Evolutionary conservation across 2,888 invertebrate species (phyloP).

Genomic region (Troglohyphantes excavatus): DNA sequence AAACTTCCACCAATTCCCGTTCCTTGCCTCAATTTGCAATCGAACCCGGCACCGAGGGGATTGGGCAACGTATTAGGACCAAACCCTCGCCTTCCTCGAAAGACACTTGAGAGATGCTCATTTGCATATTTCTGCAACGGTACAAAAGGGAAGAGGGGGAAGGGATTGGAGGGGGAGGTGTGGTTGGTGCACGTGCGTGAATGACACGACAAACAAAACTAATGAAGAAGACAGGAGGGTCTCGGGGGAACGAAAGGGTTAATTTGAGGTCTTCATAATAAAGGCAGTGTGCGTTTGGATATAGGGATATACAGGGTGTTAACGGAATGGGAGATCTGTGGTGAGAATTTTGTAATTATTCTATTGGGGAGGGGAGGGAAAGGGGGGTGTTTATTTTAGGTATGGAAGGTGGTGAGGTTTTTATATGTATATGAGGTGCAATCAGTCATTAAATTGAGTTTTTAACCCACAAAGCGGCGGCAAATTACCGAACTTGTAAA

Average conservation of each 20-base stretch:
- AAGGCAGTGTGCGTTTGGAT: not conserved
- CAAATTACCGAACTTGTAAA: too few species aligned
- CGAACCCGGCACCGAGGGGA: constrained; percentile 18
- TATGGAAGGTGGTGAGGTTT: not conserved
- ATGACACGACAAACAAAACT: constrained; percentile 65
- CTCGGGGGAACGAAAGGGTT: constrained; percentile 38
- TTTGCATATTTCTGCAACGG: constrained; percentile 64
- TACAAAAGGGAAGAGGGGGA: constrained; percentile 33
- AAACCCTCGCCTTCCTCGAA: not conserved
- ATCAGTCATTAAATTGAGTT: too few species aligned
- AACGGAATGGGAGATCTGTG: not conserved
- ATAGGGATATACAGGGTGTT: too few species aligned
- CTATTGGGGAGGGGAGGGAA: not conserved
- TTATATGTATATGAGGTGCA: too few species aligned
- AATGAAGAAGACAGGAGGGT: constrained; percentile 62
- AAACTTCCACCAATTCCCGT: not conserved
- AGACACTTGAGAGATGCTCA: constrained; percentile 41
- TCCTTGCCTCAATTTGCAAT: constrained; percentile 21
- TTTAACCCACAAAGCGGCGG: too few species aligned
- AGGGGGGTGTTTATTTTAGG: constrained; percentile 1
- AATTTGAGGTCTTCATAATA: constrained; percentile 58
- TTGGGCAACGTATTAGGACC: not conserved
- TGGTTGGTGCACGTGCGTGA: constrained; percentile 22
- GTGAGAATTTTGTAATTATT: not conserved
- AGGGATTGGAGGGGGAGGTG: not conserved